phyloP scores from a whole-genome alignment of 1,140 invertebrate species.

The Odontomachus brunneus region DNA sequence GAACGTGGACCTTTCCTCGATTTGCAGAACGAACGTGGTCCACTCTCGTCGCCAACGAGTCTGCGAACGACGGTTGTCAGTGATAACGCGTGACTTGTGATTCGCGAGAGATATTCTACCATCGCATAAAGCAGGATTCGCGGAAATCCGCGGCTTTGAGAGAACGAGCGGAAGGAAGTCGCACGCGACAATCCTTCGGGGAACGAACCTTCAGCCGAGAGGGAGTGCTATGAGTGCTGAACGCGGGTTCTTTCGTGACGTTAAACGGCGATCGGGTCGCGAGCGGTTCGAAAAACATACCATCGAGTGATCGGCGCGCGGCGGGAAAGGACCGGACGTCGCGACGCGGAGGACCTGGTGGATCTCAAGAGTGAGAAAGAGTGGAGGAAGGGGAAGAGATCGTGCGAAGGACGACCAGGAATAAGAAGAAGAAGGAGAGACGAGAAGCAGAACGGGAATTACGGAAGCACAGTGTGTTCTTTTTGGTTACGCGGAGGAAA shows the following conservation, averaged over 20 bases:
- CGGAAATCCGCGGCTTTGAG: not conserved
- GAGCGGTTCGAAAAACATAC: slow-evolving; percentile 49
- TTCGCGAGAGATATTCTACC: slow-evolving; percentile 4
- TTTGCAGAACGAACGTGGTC: slow-evolving; percentile 45
- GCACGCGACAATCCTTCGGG: not conserved
- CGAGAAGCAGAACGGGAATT: not conserved
- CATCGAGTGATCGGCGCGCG: slow-evolving; percentile 62
- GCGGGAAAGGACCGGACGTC: slow-evolving; percentile 45
- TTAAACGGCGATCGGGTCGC: slow-evolving; percentile 64
- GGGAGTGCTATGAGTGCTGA: slow-evolving; percentile 66
- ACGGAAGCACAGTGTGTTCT: slow-evolving; percentile 36
- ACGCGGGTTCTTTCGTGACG: slow-evolving; percentile 62
- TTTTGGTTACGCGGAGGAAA: slow-evolving; percentile 28
- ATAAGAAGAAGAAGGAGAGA: not conserved
- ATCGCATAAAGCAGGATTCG: not conserved
- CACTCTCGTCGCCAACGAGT: not conserved
- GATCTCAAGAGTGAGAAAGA: no score
- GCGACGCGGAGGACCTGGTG: not conserved
- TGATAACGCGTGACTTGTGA: slow-evolving; percentile 36
- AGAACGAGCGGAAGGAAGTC: not conserved
- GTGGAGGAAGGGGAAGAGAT: not conserved
- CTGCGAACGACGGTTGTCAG: not conserved
- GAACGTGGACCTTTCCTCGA: not conserved
- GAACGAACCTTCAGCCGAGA: slow-evolving; percentile 9
- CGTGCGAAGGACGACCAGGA: slow-evolving; percentile 5